Base-by-base conservation (phyloP, 2,797 vertebrate genomes). In the Alcedo quadribrachys region DNA sequence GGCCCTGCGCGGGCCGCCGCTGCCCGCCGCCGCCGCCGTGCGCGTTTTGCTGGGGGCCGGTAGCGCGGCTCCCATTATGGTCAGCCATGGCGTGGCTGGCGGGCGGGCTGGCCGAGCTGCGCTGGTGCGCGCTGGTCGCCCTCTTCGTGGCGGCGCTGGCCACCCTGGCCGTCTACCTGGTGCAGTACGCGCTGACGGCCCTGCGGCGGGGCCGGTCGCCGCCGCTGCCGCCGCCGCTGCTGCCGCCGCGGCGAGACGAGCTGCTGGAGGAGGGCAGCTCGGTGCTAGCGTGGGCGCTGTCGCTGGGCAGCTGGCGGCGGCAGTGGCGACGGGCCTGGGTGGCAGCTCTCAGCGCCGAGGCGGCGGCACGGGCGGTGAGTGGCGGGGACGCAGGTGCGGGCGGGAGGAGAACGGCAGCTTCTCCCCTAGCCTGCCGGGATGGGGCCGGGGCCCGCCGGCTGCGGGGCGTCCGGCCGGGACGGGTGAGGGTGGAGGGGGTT, bases 271-370 rank as follows among this genome's bases (percentile, higher is more conserved):
- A 98, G 96, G 97, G 98, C 15, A 97, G 97, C 82, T 96, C 98
- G 67, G 97, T 98, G 84, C 97, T 99, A 87, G 97, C 96, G 82
- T 99, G 99, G 99, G 97, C 98, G 95, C 98, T 99, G 97, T 98
- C 98, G 85, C 97, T 98, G 96, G 95, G 60, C 65, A 98, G 98
- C 98, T 99, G 99, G 99, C 98, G 92, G 75, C 96, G 96, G 85
- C 98, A 98, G 82, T 99, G 99, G 99, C 98, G 97, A 92, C 97
- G 92, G 92, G 98, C 98, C 37, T 99, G 99, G 99, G 97, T 98
- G 95, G 95, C 94, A 35, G 98, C 98, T 63, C 95, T 99, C 69
- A 98, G 98, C 87, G 95, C 96, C 11, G 97, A 98, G 92, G 98
- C 98, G 13, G 95, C 83, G 57, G 97, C 94, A 73, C 93, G 93